phyloP scores from a whole-genome alignment of 2,797 vertebrate species.

The Okamejei kenojei region DNA sequence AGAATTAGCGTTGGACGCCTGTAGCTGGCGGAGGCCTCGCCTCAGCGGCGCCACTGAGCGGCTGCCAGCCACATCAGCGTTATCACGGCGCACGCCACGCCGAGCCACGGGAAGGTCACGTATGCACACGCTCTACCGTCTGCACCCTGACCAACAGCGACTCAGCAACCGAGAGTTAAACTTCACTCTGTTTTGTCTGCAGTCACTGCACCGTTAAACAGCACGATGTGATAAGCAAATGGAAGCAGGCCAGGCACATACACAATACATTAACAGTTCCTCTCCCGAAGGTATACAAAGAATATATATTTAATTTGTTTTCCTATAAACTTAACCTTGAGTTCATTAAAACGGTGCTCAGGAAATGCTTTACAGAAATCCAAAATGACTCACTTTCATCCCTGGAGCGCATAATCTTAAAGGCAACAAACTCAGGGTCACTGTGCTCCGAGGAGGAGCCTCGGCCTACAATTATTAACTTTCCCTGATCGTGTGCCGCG shows the following conservation, averaged over 20 bases:
- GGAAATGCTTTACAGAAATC: neutral
- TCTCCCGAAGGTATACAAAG: neutral
- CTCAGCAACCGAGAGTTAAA: neutral
- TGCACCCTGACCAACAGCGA: too few species aligned
- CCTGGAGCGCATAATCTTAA: neutral
- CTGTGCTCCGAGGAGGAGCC: neutral
- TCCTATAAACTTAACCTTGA: slow-evolving; percentile 9
- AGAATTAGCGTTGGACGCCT: neutral
- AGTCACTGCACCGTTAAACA: neutral
- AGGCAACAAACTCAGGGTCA: neutral
- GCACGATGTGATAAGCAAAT: neutral
- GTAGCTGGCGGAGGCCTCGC: neutral
- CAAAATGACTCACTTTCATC: neutral
- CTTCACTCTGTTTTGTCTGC: neutral
- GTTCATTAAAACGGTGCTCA: neutral
- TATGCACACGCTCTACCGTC: too few species aligned
- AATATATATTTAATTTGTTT: neutral
- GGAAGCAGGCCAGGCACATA: neutral
- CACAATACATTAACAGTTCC: too few species aligned
- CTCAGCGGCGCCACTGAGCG: neutral
- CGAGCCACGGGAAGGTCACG: too few species aligned
- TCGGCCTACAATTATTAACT: neutral
- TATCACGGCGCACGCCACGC: neutral
- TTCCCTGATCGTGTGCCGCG: too few species aligned
- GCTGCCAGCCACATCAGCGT: neutral